phyloP scores from a whole-genome alignment of 92 coral and sea anemone genomes.

The Zoanthus sociatus region DNA sequence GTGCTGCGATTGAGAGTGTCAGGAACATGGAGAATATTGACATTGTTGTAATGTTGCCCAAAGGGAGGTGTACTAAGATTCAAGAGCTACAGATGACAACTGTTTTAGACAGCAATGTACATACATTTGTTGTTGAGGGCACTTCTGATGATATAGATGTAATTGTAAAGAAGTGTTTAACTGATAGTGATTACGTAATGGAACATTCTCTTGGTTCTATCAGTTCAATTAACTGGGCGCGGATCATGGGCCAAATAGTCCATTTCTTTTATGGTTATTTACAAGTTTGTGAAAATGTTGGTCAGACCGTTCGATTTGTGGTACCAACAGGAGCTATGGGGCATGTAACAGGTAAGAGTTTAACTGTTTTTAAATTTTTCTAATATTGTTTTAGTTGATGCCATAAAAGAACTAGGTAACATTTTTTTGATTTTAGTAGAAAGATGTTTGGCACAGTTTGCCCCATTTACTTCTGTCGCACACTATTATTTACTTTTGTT shows the following conservation, averaged over 20 bases:
- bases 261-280: constrained; percentile 86
- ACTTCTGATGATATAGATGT: constrained; percentile 84
- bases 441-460: too few species aligned
- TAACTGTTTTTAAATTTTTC: neutral
- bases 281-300: constrained; percentile 69
- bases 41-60: constrained; percentile 81
- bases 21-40: constrained; percentile 64
- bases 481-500: too few species aligned
- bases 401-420: too few species aligned
- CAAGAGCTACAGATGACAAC: constrained; percentile 97
- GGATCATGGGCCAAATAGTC: constrained; percentile 85
- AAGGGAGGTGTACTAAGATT: constrained; percentile 75
- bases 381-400: neutral
- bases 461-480: too few species aligned
- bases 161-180: constrained; percentile 66
- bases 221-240: constrained; percentile 86
- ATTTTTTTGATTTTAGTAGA: too few species aligned
- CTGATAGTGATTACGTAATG: constrained; percentile 56
- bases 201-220: constrained; percentile 76
- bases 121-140: constrained; percentile 83
- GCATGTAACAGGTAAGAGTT: constrained; percentile 74
- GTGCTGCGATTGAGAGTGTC: constrained; percentile 93
- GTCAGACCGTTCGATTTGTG: constrained; percentile 71
- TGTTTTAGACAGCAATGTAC: constrained; percentile 77
- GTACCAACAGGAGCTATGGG: constrained; percentile 96